phyloP scores from a whole-genome alignment of 2,113 vertebrate genomes.

The Lepisosteus oculatus region DNA sequence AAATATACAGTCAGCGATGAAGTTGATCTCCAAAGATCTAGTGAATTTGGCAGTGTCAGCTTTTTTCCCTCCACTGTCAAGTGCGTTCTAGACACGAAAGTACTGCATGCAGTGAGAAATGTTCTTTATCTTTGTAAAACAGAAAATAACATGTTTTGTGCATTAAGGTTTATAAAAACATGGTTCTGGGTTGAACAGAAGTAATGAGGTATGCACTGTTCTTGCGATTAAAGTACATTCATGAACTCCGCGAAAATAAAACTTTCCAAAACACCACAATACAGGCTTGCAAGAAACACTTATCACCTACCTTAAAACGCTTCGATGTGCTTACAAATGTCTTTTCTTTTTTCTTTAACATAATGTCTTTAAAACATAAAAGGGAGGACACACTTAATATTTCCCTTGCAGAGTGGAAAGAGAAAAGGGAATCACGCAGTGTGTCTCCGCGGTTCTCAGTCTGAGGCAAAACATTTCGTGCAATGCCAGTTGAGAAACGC shows the following conservation, averaged over 20 bases:
- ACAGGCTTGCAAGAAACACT: constrained; percentile 14
- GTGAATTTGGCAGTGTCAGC: background rate
- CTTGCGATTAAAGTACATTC: constrained; percentile 1
- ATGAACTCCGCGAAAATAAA: constrained; percentile 19
- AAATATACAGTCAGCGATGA: background rate
- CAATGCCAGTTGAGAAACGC: constrained; percentile 65
- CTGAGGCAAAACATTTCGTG: constrained; percentile 61
- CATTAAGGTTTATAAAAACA: background rate
- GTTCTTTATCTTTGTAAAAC: too few relatives aligned
- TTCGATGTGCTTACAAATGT: constrained; percentile 8
- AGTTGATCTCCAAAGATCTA: background rate
- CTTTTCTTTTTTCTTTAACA: constrained; percentile 11
- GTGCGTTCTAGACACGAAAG: background rate
- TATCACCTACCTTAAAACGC: constrained; percentile 48
- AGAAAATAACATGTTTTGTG: too few relatives aligned
- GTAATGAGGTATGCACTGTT: background rate
- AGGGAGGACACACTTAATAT: constrained; percentile 20
- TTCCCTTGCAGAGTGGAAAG: constrained; percentile 32
- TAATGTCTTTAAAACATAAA: constrained; percentile 16
- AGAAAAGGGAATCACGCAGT: constrained; percentile 64
- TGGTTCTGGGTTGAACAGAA: background rate
- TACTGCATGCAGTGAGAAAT: background rate
- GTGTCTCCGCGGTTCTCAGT: constrained; percentile 69
- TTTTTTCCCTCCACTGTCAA: background rate
- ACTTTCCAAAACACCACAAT: constrained; percentile 21